These are phyloP conservation scores for Stictocephala bisonia DNA, from an alignment of 2,888 invertebrate species.

Conservation along the genomic window DNA sequence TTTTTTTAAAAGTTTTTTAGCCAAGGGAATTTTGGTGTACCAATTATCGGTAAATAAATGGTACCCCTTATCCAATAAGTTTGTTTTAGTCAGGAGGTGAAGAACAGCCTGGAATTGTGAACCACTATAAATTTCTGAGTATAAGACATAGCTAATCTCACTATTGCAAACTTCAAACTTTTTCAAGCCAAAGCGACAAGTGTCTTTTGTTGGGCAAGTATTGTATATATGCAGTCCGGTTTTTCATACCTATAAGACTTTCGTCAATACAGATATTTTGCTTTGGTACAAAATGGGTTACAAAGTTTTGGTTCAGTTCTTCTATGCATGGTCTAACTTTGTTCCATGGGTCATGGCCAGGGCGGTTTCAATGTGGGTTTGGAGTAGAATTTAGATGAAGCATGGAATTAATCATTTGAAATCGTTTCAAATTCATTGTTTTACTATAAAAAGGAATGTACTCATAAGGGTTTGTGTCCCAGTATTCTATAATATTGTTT, in stretches of 20 bases:
- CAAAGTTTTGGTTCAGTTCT: conserved; percentile 20
- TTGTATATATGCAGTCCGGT: neutral
- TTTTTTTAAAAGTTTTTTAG: neutral
- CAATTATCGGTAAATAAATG: conserved; percentile 27
- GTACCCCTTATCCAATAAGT: conserved; percentile 12
- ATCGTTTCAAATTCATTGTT: conserved; percentile 5
- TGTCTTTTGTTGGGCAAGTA: neutral
- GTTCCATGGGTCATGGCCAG: conserved; percentile 1
- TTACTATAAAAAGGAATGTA: conserved; percentile 1
- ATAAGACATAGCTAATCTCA: conserved; percentile 12
- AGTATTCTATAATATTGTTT: conserved; percentile 7
- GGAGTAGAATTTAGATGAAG: neutral
- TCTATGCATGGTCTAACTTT: conserved; percentile 29
- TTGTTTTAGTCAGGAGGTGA: neutral
- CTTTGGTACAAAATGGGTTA: neutral
- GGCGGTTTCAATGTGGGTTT: neutral
- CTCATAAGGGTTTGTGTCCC: conserved; percentile 18
- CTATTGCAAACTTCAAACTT: conserved; percentile 19
- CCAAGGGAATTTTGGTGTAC: conserved; percentile 11
- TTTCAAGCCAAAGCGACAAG: neutral
- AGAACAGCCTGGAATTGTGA: conserved; percentile 1
- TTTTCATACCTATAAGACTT: conserved; percentile 26
- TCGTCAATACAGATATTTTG: conserved; percentile 28
- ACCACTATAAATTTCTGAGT: conserved; percentile 16
- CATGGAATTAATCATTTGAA: conserved; percentile 1